Evolutionary conservation across 1,140 invertebrate species (phyloP).

Genomic region (Drosophila punjabiensis): DNA sequence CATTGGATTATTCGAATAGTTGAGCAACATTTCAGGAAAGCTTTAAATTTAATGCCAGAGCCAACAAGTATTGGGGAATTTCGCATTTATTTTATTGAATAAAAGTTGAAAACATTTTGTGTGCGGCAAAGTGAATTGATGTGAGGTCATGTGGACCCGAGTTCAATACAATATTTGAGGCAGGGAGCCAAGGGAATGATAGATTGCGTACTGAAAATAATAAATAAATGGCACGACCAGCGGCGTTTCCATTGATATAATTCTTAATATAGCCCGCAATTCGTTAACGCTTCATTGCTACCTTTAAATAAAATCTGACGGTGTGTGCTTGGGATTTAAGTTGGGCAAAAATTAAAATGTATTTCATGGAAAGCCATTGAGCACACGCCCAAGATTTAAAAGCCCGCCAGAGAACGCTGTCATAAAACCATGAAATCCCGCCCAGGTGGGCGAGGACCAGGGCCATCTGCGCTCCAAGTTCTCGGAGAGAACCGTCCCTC

Average conservation of each 20-base stretch:
- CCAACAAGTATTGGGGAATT: conserved; percentile 4
- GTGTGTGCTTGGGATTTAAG: conserved; percentile 16
- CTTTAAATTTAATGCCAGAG: conserved; percentile 5
- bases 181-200: conserved; percentile 20
- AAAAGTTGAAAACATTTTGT: conserved; percentile 24
- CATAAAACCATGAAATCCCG: conserved; percentile 43
- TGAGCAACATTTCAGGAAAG: background rate
- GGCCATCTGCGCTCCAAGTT: conserved; percentile 20
- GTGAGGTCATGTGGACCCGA: conserved; percentile 33
- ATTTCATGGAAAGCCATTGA: conserved; percentile 19
- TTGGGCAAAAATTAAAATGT: conserved; percentile 14
- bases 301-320: conserved; percentile 17
- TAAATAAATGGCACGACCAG: conserved; percentile 31
- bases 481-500: background rate
- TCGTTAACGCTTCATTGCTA: conserved; percentile 19
- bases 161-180: conserved; percentile 18
- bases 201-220: conserved; percentile 18
- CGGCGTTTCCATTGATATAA: conserved; percentile 32
- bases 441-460: conserved; percentile 25
- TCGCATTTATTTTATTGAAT: conserved; percentile 20
- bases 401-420: conserved; percentile 27
- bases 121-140: conserved; percentile 23
- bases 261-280: conserved; percentile 12
- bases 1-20: background rate
- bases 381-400: conserved; percentile 25